phyloP scores from a whole-genome alignment of 2,113 vertebrate genomes.

The Pelecanus crispus region DNA sequence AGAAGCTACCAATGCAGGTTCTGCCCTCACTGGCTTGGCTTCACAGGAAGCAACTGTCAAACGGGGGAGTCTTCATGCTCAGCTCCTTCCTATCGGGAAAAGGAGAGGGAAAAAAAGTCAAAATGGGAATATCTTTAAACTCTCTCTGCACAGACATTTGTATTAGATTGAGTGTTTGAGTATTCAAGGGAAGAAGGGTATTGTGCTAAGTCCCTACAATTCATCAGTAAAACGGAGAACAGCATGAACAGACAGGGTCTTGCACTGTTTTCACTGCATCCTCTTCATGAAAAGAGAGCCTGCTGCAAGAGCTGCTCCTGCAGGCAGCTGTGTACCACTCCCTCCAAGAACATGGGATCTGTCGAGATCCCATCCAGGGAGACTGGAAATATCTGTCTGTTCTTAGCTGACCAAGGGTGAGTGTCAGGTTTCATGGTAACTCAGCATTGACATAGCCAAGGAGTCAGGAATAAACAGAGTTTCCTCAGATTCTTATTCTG shows the following conservation, averaged over 20 bases:
- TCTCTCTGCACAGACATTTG: not conserved
- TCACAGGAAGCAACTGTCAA: not conserved
- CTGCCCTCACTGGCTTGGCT: not conserved
- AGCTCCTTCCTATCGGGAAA: not conserved
- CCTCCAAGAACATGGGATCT: not conserved
- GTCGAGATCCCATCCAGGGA: not conserved
- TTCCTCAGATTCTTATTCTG: not conserved
- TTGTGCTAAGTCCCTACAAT: not conserved
- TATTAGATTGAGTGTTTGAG: not conserved
- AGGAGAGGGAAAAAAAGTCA: not conserved
- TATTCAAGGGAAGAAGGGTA: not conserved
- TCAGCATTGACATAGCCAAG: not conserved
- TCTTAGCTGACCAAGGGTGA: not conserved
- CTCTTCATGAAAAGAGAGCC: not conserved
- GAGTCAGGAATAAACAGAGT: not conserved
- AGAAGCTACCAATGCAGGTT: not conserved
- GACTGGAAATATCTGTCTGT: not conserved
- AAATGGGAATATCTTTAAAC: not conserved
- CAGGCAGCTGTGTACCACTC: not conserved
- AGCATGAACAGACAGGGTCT: not conserved
- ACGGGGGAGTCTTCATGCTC: not conserved
- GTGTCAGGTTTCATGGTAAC: not conserved
- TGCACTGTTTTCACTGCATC: not conserved
- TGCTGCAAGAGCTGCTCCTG: not conserved
- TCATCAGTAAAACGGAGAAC: not conserved